These are phyloP conservation scores for Tauraco hartlaubi DNA, from an alignment of 2,797 vertebrate genomes.

Conservation along the genomic window DNA sequence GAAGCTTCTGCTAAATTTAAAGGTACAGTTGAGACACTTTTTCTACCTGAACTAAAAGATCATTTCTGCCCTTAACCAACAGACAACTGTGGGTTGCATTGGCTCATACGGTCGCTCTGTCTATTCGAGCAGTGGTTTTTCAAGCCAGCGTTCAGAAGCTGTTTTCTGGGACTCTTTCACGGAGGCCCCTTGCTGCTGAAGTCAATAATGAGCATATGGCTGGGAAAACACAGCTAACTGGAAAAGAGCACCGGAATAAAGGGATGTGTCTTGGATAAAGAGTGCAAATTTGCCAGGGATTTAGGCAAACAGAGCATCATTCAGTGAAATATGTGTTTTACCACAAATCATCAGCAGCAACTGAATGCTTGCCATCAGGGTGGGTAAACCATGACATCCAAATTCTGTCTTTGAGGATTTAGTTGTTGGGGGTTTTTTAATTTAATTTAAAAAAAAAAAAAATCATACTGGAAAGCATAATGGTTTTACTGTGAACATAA, in stretches of 20 bases:
- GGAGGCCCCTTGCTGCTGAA: neutral
- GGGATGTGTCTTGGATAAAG: neutral
- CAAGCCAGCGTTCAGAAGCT: neutral
- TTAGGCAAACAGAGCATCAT: neutral
- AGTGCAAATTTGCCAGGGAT: neutral
- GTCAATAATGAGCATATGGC: neutral
- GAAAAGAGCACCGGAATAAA: neutral
- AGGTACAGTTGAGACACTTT: neutral
- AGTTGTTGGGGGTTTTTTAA: neutral
- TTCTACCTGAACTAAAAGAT: neutral
- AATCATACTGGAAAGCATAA: neutral
- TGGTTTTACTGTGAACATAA: neutral
- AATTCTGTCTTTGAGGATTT: neutral
- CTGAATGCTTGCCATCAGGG: neutral
- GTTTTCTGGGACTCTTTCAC: neutral
- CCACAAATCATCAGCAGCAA: neutral
- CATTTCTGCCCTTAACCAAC: neutral
- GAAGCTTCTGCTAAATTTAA: neutral
- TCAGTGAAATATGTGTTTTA: neutral
- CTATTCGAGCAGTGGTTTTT: neutral
- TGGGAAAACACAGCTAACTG: neutral
- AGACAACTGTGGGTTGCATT: no score
- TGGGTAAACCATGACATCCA: neutral
- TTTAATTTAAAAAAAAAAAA: neutral
- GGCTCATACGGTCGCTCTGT: accelerated